These are phyloP conservation scores for Lichenostomus cassidix DNA, from an alignment of 2,113 vertebrate genomes.

Conservation along the genomic window DNA sequence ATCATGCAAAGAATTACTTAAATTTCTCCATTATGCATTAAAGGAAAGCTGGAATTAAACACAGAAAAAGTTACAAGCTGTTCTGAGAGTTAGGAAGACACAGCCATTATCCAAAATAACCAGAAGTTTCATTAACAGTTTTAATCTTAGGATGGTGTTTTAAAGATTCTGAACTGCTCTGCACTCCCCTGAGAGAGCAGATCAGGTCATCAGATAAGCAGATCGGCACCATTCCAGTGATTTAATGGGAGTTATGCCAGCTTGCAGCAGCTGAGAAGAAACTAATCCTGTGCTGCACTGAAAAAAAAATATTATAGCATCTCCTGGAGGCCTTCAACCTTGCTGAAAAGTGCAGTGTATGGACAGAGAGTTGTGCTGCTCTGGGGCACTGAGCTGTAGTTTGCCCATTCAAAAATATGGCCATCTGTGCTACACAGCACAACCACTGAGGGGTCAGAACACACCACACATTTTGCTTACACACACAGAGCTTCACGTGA, in stretches of 20 bases:
- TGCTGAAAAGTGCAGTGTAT: background rate
- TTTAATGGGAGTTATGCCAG: slow-evolving; percentile 26
- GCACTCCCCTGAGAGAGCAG: background rate
- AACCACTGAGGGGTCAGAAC: background rate
- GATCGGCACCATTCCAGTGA: background rate
- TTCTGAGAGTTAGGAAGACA: background rate
- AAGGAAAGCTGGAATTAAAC: background rate
- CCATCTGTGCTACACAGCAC: background rate
- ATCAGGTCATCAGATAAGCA: slow-evolving; percentile 36
- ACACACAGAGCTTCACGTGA: fast-evolving
- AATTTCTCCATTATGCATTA: background rate
- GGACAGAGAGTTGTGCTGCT: background rate
- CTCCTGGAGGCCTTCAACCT: background rate
- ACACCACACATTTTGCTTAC: background rate
- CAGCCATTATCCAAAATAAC: background rate
- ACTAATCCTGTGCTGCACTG: background rate
- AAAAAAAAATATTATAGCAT: background rate
- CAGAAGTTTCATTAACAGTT: background rate
- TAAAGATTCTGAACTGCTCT: background rate
- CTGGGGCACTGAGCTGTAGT: background rate
- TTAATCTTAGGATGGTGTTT: background rate
- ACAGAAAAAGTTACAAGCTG: background rate
- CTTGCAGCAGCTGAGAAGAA: background rate
- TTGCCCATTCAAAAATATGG: background rate
- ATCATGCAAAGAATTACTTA: background rate